Base-by-base conservation (phyloP, 2,888 invertebrate genomes). In the Platycheirus albimanus region DNA sequence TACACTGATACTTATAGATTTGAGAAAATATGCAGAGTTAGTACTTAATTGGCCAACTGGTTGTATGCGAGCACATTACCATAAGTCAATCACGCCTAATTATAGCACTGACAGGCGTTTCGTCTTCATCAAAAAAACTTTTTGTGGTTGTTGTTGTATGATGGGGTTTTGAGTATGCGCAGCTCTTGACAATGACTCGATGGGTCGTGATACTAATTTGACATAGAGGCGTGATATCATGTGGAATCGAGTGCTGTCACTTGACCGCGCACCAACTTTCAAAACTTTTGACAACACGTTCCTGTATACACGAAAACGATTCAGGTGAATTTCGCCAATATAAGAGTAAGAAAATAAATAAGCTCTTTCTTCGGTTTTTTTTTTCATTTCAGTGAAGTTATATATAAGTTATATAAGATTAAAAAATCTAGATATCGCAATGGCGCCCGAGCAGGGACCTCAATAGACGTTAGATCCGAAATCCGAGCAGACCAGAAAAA, bases 21-120 rank as follows among this genome's bases (percentile, higher is more conserved):
- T 13, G 1, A 6, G 17, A 52, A 13, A 41, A 38, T 54, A n/a
- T 11, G 30, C 36, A 28, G 61, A 54, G 20, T 49, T 15, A 49
- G 24, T 67, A 71, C 72, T 83, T 72, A 78, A 83, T 83, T 83
- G 83, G 83, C 83, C 78, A 83, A 83, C 61, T 61, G 5, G 5
- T 33, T 33, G 24, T 24, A 24, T 33, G 15, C 10, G 6, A 24
- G 41, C 20, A 43, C 43, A 83, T 83, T 83, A 83, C 67, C 83
- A 83, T 83, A 83, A 83, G 83, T 78, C 83, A 78, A 83, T 83
- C 83, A 83, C 69, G 83, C 72, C 83, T 83, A 83, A 83, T 83
- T 83, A 83, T 78, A 52, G 69, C 72, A 72, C 69, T 83, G 83
- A 78, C 83, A 83, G 78, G 78, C 83, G 78, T 78, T 83, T 83